Conservation (phyloP, 2,797 vertebrate species). For the Siniperca obscura region DNA sequence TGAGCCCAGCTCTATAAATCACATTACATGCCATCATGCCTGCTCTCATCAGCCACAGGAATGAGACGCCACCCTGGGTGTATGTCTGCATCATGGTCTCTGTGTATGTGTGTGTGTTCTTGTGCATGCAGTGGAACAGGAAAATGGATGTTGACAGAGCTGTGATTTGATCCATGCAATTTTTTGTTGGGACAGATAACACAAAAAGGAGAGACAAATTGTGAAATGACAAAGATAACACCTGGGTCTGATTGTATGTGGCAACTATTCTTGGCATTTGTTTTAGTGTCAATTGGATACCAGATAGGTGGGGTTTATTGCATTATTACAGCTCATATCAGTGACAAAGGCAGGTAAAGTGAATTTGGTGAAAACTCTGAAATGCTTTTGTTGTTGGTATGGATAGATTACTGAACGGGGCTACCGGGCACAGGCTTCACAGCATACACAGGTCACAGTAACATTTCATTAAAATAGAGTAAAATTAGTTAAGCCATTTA, state of each 20-base stretch:
- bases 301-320: conserved; percentile 19
- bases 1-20: conserved; percentile 83
- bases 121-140: conserved; percentile 29
- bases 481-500: neutral
- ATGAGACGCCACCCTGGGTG: conserved; percentile 72
- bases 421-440: neutral
- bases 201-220: conserved; percentile 18
- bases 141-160: conserved; percentile 65
- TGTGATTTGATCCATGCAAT: conserved; percentile 57
- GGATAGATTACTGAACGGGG: neutral
- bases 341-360: neutral
- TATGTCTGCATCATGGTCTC: conserved; percentile 46
- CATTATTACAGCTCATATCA: conserved; percentile 11
- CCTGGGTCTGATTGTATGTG: conserved; percentile 28
- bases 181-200: conserved; percentile 42
- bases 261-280: conserved; percentile 26
- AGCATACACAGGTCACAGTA: neutral
- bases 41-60: conserved; percentile 77
- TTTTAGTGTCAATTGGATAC: conserved; percentile 31
- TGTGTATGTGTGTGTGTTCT: conserved; percentile 51
- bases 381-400: conserved; percentile 12
- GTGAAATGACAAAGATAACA: conserved; percentile 40
- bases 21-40: conserved; percentile 84
- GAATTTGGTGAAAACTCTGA: neutral
- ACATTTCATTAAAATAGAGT: neutral